Base-by-base conservation (phyloP, 2,797 vertebrate species). In the Philypnodon macrostomus region DNA sequence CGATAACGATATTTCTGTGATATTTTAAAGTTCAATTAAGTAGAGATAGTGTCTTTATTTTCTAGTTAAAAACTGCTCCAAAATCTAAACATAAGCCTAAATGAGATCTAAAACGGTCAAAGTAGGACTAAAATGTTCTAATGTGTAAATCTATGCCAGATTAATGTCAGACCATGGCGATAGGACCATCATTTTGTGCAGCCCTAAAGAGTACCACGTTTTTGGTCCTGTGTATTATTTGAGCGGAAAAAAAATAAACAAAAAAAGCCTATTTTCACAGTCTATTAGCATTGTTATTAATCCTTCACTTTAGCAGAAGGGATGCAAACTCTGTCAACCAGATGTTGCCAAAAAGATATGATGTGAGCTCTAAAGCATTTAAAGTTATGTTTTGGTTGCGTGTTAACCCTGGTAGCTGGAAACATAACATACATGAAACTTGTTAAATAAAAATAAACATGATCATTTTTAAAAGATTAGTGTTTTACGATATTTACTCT, bases 381-480 rank as follows among this genome's bases (percentile, higher is more conserved):
- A 23, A n/a, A n/a, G n/a, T n/a, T 21, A n/a, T 29, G 40, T 35
- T 70, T 60, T 50, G 33, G 57, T 58, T 74, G 63, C n/a, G n/a
- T 26, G 40, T 64, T 51, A 70, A 44, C 48, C 69, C 69, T 55
- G 63, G 58, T n/a, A 23, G 9, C 53, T 69, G 63, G 55, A 67
- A 55, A 62, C 52, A 47, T 58, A 56, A 76, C 42, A 72, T 50
- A 71, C 60, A 66, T 70, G 54, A 58, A n/a, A n/a, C n/a, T n/a
- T 66, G 59, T 89, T 85, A 83, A 88, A 90, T 85, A 69, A 81
- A 80, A 82, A 78, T n/a, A n/a, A 81, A 83, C 66, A 73, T 60
- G 17, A 63, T 77, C 49, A 57, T 35, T 9, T 56, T 64, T 58
- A 11, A 77, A 83, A 79, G 46, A 64, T 69, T 80, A 79, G 56